Evolutionary conservation across 2,113 vertebrate species (phyloP), one percentile per base, ranked within the genome.

Genomic region (Macquaria ambigua): DNA sequence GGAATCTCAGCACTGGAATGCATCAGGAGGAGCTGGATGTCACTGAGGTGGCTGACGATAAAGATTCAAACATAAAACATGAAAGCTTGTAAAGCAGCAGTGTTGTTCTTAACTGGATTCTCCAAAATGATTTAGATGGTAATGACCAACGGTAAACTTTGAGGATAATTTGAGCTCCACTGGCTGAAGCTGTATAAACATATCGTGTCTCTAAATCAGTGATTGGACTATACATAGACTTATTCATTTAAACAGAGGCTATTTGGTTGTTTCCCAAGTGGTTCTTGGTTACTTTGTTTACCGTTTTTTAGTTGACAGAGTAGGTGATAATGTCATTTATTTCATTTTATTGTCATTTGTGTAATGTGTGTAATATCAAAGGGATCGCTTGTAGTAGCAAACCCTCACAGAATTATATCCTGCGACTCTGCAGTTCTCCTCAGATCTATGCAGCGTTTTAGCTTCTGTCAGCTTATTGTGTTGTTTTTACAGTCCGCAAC

Each of bases 31-130:
- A 84, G 70, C 77, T 39, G 82, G 10, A 25, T 74, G 82, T 92
- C 85, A 68, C 68, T 28, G 58, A 3, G 79, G 85, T 50, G 62
- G 86, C 62, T 1, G 31, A 88, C 74, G 75, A 84, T 73, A 70
- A 90, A 83, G 75, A 87, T 52, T 58, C 39, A 52, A 78, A 88
- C 81, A 72, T 69, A 70, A 84, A 84, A 86, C 74, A 79, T 1
- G 66, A 58, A n/a, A 31, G 63, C 66, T 74, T 77, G 68, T 69
- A 85, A 85, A 87, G 82, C 61, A 28, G 67, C 66, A 9, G 46
- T 15, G 77, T 39, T 76, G 56, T 50, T 81, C 43, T 46, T 69
- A 18, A 46, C 72, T 14, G 53, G 46, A 34, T 46, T 48, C 67
- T 59, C 43, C 41, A 18, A 0, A 18, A 39, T 55, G 62, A 90